Evolutionary conservation across 2,888 invertebrate genomes (phyloP).

Genomic region (Leptogaster cylindrica): DNA sequence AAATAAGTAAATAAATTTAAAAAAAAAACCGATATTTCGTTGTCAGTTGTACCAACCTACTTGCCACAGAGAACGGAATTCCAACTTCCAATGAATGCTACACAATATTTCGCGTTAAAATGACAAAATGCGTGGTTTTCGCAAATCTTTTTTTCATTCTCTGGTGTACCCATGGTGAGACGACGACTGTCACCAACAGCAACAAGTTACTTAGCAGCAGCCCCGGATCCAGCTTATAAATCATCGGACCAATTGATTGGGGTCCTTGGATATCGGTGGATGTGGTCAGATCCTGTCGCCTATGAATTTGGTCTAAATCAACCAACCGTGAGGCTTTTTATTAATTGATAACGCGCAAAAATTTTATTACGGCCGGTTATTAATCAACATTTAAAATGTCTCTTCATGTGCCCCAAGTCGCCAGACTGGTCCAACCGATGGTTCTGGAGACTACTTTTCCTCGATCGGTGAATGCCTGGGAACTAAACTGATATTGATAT

Average conservation of each 20-base stretch:
- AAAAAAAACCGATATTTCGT: no score
- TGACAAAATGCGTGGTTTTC: constrained; percentile 36
- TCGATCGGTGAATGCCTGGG: no score
- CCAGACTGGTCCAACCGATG: no score
- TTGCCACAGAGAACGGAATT: constrained; percentile 14
- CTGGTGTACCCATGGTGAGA: background rate
- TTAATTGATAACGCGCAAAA: constrained; percentile 42
- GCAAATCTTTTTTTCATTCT: constrained; percentile 17
- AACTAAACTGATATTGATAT: no score
- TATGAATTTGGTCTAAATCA: constrained; percentile 29
- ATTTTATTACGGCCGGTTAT: constrained; percentile 33
- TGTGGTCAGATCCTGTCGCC: background rate
- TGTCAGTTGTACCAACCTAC: constrained; percentile 31
- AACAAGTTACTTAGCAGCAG: constrained; percentile 38
- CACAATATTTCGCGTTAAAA: constrained; percentile 40
- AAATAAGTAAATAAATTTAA: no score
- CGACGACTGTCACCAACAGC: constrained; percentile 31
- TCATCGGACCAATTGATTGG: constrained; percentile 40
- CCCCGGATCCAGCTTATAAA: constrained; percentile 20
- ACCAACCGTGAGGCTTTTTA: constrained; percentile 41
- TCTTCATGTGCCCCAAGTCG: no score
- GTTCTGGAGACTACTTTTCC: no score
- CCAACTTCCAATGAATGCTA: constrained; percentile 27
- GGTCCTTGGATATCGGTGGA: constrained; percentile 10
- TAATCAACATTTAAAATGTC: constrained; percentile 40